Evolutionary conservation across 2,113 vertebrate genomes (phyloP).

Genomic region (Bettongia penicillata): DNA sequence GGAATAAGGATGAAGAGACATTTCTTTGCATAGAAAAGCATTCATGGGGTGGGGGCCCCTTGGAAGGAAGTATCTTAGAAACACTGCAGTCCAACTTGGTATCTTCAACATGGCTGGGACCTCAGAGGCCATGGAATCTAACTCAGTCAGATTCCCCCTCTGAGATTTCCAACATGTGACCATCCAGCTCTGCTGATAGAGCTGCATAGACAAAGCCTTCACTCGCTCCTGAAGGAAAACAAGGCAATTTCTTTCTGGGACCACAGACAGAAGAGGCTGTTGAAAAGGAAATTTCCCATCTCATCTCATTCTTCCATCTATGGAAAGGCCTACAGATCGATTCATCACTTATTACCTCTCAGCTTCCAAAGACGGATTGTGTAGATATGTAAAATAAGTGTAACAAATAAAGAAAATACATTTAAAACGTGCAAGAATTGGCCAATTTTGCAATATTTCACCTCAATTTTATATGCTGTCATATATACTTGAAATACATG

Average conservation of each 20-base stretch:
- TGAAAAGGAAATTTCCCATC: background rate
- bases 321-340: background rate
- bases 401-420: slow-evolving; percentile 69
- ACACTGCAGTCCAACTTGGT: background rate
- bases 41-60: background rate
- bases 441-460: slow-evolving; percentile 73
- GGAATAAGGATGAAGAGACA: background rate
- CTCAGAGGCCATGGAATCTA: background rate
- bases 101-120: background rate
- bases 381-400: slow-evolving; percentile 61
- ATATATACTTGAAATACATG: slow-evolving; percentile 74
- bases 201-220: background rate
- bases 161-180: background rate
- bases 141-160: background rate
- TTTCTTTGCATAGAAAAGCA: background rate
- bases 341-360: slow-evolving; percentile 61
- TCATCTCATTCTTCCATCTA: background rate
- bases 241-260: background rate
- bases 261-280: background rate
- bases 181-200: background rate
- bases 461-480: slow-evolving; percentile 74
- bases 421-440: slow-evolving; percentile 56
- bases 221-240: background rate
- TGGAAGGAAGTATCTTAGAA: background rate
- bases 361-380: slow-evolving; percentile 61